Evolutionary conservation across 2,888 invertebrate genomes (phyloP).

Genomic region (Eumerus sabulonum): DNA sequence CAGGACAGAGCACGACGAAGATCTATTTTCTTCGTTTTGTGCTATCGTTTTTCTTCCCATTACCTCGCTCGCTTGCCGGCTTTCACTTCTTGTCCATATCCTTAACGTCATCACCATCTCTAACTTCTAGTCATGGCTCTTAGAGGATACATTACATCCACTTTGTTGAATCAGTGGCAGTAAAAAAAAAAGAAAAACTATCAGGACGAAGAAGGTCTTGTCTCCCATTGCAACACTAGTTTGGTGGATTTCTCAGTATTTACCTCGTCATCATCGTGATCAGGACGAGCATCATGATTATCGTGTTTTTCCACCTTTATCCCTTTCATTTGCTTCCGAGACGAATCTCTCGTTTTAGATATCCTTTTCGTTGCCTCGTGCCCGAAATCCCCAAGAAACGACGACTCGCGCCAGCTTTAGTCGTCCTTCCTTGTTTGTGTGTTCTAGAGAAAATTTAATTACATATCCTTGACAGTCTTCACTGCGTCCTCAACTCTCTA

Average conservation of each 20-base stretch:
- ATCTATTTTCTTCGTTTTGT: constrained; percentile 28
- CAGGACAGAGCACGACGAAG: constrained; percentile 20
- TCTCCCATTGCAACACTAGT: constrained; percentile 20
- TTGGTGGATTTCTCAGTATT: constrained; percentile 42
- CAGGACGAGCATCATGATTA: constrained; percentile 43
- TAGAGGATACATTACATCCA: constrained; percentile 66
- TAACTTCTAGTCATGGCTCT: constrained; percentile 36
- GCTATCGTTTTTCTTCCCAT: constrained; percentile 56
- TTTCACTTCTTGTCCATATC: too few relatives aligned
- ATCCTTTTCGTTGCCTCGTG: constrained; percentile 14
- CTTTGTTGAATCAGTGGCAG: constrained; percentile 67
- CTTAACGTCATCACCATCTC: too few relatives aligned
- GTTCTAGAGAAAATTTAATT: constrained; percentile 66
- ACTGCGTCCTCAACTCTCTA: neutral
- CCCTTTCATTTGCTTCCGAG: neutral
- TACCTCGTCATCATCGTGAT: constrained; percentile 62
- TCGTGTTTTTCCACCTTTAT: constrained; percentile 40
- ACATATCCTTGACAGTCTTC: constrained; percentile 56
- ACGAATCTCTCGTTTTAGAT: constrained; percentile 53
- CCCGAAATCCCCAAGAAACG: constrained; percentile 2
- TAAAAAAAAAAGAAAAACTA: constrained; percentile 26
- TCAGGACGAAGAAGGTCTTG: constrained; percentile 22
- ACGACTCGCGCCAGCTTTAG: too few relatives aligned
- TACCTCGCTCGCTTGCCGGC: constrained; percentile 16
- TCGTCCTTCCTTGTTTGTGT: constrained; percentile 3